Evolutionary conservation across 2,797 vertebrate genomes (phyloP).

Genomic region (Sebastes goodei): DNA sequence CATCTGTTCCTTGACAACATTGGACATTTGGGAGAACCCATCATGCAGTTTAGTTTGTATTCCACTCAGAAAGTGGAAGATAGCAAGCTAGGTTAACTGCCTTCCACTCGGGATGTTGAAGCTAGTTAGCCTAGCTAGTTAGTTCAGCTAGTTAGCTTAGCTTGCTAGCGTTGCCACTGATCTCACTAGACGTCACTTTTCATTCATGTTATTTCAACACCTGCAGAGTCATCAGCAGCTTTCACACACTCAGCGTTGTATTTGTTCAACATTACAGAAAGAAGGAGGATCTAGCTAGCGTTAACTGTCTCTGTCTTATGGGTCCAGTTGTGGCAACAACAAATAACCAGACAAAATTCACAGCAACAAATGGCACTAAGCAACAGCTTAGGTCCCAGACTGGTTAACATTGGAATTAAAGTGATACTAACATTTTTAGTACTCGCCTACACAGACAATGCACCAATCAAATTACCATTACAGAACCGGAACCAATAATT

Average conservation of each 20-base stretch:
- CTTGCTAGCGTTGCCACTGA: neutral
- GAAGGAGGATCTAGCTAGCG: no score
- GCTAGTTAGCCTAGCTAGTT: neutral
- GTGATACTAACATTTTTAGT: accelerated
- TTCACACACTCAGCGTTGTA: no score
- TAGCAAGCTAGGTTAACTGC: no score
- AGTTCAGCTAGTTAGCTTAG: neutral
- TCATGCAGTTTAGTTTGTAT: no score
- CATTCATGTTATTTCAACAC: neutral
- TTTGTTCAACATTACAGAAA: no score
- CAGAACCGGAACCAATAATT: neutral
- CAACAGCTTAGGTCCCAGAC: neutral
- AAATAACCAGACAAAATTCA: no score
- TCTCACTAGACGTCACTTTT: neutral
- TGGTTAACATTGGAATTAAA: neutral
- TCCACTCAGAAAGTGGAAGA: no score
- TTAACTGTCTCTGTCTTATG: no score
- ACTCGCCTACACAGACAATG: neutral
- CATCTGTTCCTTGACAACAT: no score
- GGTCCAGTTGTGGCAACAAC: no score
- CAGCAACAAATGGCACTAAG: no score
- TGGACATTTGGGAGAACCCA: no score
- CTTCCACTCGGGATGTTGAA: neutral
- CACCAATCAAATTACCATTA: neutral
- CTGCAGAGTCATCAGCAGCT: neutral